Conservation (phyloP, 2,113 vertebrate genomes). For the Jacana jacana region DNA sequence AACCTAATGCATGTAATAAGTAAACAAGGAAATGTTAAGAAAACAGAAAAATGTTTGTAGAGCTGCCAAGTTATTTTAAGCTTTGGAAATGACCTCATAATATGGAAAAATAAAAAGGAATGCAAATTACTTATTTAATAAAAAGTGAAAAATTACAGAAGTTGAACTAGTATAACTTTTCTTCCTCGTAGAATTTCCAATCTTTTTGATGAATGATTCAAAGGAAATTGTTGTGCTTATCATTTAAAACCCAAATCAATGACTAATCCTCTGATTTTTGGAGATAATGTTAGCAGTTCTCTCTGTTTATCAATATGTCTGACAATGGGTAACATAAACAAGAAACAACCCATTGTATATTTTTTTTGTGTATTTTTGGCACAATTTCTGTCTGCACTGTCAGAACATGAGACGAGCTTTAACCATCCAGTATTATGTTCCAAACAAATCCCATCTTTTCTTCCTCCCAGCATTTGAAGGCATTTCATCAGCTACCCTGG, state of each 20-base stretch:
- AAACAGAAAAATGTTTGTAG: background rate
- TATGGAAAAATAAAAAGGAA: background rate
- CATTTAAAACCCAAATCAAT: background rate
- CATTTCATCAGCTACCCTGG: background rate
- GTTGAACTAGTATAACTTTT: background rate
- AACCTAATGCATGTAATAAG: background rate
- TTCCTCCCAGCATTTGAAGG: background rate
- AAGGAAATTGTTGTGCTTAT: background rate
- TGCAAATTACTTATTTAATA: background rate
- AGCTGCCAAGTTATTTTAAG: conserved; percentile 10
- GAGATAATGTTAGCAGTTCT: background rate
- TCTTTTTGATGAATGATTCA: background rate
- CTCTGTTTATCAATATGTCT: background rate
- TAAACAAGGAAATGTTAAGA: conserved; percentile 23
- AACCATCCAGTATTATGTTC: background rate
- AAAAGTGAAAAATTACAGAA: background rate
- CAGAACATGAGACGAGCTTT: background rate
- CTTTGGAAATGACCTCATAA: conserved; percentile 4
- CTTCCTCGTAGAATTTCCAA: background rate
- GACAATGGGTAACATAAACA: background rate
- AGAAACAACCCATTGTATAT: background rate
- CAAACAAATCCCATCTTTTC: background rate
- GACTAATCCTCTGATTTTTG: background rate
- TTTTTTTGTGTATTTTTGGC: background rate
- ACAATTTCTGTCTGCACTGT: background rate